Evolutionary conservation across 2,797 vertebrate species (phyloP).

Genomic region (Microhierax caerulescens): DNA sequence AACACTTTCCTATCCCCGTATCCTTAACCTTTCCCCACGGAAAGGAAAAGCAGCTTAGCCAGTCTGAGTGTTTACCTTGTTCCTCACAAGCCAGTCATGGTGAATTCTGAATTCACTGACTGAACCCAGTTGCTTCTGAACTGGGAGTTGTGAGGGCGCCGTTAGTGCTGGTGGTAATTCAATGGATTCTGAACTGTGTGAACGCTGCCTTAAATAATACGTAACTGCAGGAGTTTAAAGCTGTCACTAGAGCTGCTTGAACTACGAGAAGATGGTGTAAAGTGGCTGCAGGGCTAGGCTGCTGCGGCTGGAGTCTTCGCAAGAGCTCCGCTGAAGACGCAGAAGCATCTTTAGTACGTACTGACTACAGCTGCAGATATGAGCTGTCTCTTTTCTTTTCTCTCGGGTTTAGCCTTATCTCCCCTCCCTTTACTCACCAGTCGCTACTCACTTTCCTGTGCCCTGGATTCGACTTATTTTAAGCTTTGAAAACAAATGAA

Average conservation of each 20-base stretch:
- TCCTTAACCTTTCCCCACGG: neutral
- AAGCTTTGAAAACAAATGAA: neutral
- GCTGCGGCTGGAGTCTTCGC: neutral
- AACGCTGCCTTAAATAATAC: neutral
- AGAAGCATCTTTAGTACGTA: neutral
- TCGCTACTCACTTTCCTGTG: neutral
- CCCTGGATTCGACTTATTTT: neutral
- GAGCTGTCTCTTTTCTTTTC: neutral
- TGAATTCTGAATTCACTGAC: neutral
- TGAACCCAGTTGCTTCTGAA: neutral
- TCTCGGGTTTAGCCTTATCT: neutral
- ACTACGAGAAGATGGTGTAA: neutral
- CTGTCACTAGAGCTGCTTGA: neutral
- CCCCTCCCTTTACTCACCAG: neutral
- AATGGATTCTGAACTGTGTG: neutral
- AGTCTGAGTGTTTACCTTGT: neutral
- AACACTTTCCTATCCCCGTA: neutral
- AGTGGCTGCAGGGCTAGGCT: neutral
- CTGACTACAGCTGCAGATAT: neutral
- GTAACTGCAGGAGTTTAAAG: neutral
- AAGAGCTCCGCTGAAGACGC: neutral
- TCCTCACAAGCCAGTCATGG: neutral
- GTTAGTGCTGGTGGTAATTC: neutral
- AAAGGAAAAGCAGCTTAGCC: neutral
- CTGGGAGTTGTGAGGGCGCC: neutral